Conservation (phyloP, 2,888 invertebrate genomes). For the Rhaphigaster nebulosa region DNA sequence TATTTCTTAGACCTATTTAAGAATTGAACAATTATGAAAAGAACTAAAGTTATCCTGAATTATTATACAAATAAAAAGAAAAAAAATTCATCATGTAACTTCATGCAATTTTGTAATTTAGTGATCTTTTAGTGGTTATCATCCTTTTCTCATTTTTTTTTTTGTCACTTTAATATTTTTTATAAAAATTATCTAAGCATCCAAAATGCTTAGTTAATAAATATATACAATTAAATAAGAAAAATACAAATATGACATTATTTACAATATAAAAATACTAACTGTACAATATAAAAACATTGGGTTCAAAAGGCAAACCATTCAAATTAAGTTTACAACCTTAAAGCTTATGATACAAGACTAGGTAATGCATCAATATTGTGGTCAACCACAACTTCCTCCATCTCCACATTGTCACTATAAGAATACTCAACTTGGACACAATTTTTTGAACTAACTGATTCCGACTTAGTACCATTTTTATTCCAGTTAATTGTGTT, state of each 20-base stretch:
- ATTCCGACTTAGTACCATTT: not conserved
- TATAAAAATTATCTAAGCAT: conserved; percentile 38
- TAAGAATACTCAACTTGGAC: conserved; percentile 20
- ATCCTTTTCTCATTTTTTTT: not conserved
- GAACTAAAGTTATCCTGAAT: not conserved
- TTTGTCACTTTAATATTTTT: not conserved
- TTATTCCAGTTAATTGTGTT: not conserved
- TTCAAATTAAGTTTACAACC: not conserved
- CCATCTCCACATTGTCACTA: conserved; percentile 28
- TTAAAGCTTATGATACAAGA: conserved; percentile 13
- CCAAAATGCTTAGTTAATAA: conserved; percentile 36
- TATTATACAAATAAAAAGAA: not conserved
- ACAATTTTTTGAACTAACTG: conserved; percentile 1
- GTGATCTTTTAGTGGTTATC: conserved; percentile 4
- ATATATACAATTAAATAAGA: conserved; percentile 50
- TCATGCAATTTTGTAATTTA: not conserved
- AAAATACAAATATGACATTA: conserved; percentile 35
- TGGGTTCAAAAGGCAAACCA: not conserved
- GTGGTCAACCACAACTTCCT: conserved; percentile 33
- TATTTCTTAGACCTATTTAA: not conserved
- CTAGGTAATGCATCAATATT: conserved; percentile 44
- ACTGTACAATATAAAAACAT: conserved; percentile 32
- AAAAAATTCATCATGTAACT: not conserved
- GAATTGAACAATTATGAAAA: not conserved
- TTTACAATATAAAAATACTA: conserved; percentile 45